A percentile compares a stretch with the other conserved stretches of the same genome.
These are phyloP conservation scores for Rhipidura dahli DNA, from an alignment of 2,113 vertebrate genomes.

Conservation along the genomic window DNA sequence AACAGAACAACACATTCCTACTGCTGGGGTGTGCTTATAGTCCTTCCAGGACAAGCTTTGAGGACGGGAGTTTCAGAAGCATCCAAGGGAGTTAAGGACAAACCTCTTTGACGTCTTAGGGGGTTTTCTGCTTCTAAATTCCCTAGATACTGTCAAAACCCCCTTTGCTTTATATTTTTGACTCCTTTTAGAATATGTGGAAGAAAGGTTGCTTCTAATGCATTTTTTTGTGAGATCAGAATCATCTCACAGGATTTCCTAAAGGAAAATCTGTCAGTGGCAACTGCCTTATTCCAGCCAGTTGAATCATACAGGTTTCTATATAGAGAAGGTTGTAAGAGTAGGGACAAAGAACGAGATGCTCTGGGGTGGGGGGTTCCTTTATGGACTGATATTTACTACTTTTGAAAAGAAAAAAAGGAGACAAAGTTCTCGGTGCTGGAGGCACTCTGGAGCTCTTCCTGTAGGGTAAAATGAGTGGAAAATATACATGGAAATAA, in stretches of 20 bases:
- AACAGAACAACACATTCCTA: neutral
- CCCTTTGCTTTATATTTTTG: neutral
- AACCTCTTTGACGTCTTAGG: neutral
- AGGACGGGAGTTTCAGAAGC: neutral
- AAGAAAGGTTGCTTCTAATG: neutral
- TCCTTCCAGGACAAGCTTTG: neutral
- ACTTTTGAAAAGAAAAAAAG: neutral
- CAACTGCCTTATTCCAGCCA: neutral
- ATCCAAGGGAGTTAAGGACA: neutral
- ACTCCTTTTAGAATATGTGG: neutral
- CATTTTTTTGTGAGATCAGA: neutral
- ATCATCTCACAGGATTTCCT: neutral
- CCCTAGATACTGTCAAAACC: neutral
- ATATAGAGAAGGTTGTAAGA: neutral
- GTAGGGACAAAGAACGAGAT: neutral
- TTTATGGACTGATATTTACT: neutral
- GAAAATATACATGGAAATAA: neutral
- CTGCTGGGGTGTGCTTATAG: neutral
- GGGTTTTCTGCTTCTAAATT: neutral
- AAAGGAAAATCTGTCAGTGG: neutral
- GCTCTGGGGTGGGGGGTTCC: neutral
- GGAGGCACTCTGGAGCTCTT: neutral
- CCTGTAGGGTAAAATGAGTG: neutral
- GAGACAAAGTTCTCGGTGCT: neutral
- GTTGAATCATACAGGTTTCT: neutral